Evolutionary conservation across 1,140 invertebrate genomes (phyloP), one percentile per base, ranked within the genome.

Genomic region (Apis florea): DNA sequence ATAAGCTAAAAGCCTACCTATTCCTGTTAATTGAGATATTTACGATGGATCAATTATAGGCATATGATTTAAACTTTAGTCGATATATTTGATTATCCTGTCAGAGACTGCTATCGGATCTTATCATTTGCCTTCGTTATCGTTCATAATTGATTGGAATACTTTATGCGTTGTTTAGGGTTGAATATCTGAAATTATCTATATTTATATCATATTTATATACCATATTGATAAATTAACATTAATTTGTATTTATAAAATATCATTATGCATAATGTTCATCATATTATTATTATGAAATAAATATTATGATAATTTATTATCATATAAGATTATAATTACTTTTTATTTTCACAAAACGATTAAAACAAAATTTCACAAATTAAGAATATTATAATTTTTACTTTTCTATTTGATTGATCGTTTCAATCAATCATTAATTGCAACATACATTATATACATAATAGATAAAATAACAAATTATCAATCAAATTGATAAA

Each of bases 51-150:
- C 12, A 49, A 51, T 47, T 17, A 40, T 58, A 53, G 24, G 11
- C 12, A 31, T 51, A 49, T 19, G 12, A 51, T 76, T 76, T 76
- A 56, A 31, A 15, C 56, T 56, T 56, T 19, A 11, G 9, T 24
- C 11, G 19, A 26, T 26, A 31, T 67, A 40, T 24, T 40, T 24
- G 51, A 51, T 47, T 24, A 66, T 49, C 53, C 24, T 66, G 59
- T 26, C 59, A 64, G 49, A 31, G 19, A 63, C 11, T n/a, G 47
- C 31, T 24, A 21, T n/a, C 49, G 73, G 26, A 64, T 49, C 13
- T 19, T n/a, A 31, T 64, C 73, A 64, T 75, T 59, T 53, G 6
- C 24, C 5, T 26, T 64, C 49, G n/a, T 75, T 15, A 69, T 77
- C 64, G 40, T 47, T 26, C 24, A n/a, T 49, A n/a, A 66, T 77